A percentile compares a stretch with the other conserved stretches of the same genome.
phyloP scores from a whole-genome alignment of 1,140 invertebrate species.

The Drosophila nasuta region DNA sequence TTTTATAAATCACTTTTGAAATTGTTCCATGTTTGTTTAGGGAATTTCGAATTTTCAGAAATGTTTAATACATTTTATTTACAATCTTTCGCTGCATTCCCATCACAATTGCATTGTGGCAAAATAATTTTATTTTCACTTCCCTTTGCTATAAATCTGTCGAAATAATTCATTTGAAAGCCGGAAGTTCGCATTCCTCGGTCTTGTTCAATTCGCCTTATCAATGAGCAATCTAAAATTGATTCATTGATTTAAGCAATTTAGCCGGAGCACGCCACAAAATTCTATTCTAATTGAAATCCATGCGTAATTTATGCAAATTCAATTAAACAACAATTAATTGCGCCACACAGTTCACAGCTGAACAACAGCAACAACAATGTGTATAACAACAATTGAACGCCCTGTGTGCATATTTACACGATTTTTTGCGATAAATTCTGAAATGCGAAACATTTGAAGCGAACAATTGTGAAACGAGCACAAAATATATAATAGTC shows the following conservation, averaged over 20 bases:
- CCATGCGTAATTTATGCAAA: slow-evolving; percentile 72
- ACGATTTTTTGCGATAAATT: slow-evolving; percentile 76
- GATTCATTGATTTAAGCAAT: slow-evolving; percentile 49
- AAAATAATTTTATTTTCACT: not conserved
- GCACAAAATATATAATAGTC: not conserved
- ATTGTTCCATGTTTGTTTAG: no score
- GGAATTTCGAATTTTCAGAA: no score
- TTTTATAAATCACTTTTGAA: not conserved
- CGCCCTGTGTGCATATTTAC: slow-evolving; percentile 62
- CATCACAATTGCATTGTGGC: not conserved
- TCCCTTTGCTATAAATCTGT: not conserved
- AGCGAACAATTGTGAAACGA: not conserved
- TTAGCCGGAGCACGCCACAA: slow-evolving; percentile 28
- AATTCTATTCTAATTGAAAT: slow-evolving; percentile 64
- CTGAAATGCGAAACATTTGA: slow-evolving; percentile 29
- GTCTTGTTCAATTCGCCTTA: slow-evolving; percentile 5
- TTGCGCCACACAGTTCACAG: slow-evolving; percentile 15
- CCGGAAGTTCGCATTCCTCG: slow-evolving; percentile 32
- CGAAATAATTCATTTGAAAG: slow-evolving; percentile 23
- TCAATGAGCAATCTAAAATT: slow-evolving; percentile 58
- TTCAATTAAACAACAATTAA: slow-evolving; percentile 73
- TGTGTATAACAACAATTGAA: slow-evolving; percentile 17
- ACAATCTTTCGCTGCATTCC: not conserved
- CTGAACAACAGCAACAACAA: slow-evolving; percentile 10
- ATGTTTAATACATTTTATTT: no score